A percentile compares a stretch with the other conserved stretches of the same genome.
These are phyloP conservation scores for Argyresthia albistria DNA, from an alignment of 2,888 invertebrate species.

Conservation along the genomic window DNA sequence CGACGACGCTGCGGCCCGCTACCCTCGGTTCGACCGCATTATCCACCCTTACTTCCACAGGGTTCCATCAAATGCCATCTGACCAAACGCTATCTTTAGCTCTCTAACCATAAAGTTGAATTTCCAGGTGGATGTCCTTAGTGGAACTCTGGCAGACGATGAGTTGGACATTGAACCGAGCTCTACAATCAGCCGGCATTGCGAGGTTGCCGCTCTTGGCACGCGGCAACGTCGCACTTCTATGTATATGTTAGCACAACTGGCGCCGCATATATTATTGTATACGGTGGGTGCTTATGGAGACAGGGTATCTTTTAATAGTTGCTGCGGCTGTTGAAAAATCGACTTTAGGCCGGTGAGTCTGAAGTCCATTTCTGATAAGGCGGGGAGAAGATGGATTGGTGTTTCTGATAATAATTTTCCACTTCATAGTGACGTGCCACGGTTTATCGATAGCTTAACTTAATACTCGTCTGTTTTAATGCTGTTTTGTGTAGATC, in stretches of 20 bases:
- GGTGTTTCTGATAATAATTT: constrained; percentile 40
- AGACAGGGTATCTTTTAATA: constrained; percentile 48
- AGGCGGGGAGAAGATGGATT: constrained; percentile 12
- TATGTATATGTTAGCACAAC: constrained; percentile 70
- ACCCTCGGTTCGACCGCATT: constrained; percentile 44
- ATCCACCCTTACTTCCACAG: constrained; percentile 23
- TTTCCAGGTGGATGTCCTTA: background rate
- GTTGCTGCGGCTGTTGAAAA: constrained; percentile 18
- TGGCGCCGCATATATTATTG: constrained; percentile 72
- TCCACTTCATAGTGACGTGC: constrained; percentile 12
- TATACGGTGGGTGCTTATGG: constrained; percentile 59
- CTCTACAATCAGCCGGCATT: constrained; percentile 52
- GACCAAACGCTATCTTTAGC: constrained; percentile 13
- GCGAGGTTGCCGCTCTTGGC: constrained; percentile 67
- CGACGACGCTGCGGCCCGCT: constrained; percentile 55
- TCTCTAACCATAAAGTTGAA: constrained; percentile 15
- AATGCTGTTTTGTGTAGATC: too few species aligned
- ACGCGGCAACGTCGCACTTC: constrained; percentile 48
- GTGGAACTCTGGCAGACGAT: constrained; percentile 7
- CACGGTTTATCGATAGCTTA: background rate
- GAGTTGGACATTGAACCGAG: constrained; percentile 39
- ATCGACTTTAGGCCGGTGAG: constrained; percentile 23
- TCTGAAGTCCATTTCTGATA: constrained; percentile 31
- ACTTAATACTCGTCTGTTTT: background rate
- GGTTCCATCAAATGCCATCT: constrained; percentile 19